Evolutionary conservation across 2,113 vertebrate species (phyloP).

Genomic region (Marcusenius ussheri): DNA sequence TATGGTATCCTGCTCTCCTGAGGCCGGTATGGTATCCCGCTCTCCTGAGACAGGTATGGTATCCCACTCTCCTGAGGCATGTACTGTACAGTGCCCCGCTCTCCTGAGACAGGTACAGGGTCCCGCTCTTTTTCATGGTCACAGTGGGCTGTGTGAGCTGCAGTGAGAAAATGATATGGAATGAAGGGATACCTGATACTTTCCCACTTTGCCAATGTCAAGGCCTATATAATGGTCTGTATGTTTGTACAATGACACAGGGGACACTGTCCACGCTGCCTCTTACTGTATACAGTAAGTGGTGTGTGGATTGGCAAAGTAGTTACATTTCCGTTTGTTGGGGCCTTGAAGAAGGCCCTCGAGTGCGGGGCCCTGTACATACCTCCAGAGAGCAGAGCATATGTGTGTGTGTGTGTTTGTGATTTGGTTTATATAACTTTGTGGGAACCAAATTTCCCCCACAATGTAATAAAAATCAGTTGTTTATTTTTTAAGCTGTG

Average conservation of each 20-base stretch:
- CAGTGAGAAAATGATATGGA: background rate
- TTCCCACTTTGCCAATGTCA: background rate
- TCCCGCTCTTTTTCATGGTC: background rate
- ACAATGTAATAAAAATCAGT: too few species aligned
- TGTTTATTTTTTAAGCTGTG: too few species aligned
- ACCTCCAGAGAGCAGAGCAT: too few species aligned
- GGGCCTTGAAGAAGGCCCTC: background rate
- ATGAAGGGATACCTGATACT: background rate
- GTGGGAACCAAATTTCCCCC: too few species aligned
- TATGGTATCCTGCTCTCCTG: too few species aligned
- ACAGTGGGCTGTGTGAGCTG: background rate
- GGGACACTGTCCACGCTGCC: background rate
- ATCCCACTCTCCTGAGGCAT: too few species aligned
- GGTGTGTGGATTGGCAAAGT: background rate
- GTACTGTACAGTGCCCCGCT: rapidly evolving
- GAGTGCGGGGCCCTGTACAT: too few species aligned
- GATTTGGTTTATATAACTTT: too few species aligned
- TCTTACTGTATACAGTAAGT: background rate
- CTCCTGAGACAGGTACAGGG: background rate
- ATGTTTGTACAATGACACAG: background rate
- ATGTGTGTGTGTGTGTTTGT: too few species aligned
- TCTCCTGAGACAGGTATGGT: background rate
- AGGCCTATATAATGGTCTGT: background rate
- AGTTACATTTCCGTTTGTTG: background rate
- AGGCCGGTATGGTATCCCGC: rapidly evolving